phyloP scores from a whole-genome alignment of 2,797 vertebrate genomes.

The Rhadinocentrus ornatus region DNA sequence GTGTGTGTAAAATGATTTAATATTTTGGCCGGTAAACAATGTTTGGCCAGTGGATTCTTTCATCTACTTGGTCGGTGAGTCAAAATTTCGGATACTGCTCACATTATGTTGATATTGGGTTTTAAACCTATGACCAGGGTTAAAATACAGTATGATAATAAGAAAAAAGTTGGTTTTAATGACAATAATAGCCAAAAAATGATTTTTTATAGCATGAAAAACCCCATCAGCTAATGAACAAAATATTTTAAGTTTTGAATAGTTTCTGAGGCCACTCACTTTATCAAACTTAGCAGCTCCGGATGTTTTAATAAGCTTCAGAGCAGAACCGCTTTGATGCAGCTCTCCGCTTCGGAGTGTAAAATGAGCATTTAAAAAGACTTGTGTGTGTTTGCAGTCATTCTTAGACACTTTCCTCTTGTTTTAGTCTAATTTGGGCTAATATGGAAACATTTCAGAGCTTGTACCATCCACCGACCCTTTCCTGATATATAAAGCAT shows the following conservation, averaged over 20 bases:
- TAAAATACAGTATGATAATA: background rate
- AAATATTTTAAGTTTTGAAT: background rate
- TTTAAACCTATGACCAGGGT: background rate
- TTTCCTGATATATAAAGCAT: slow-evolving; percentile 20
- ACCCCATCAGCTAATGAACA: background rate
- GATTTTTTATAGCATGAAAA: background rate
- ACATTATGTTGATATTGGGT: background rate
- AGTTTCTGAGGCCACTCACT: slow-evolving; percentile 15
- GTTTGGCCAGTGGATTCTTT: too few relatives aligned
- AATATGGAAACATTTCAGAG: slow-evolving; percentile 66
- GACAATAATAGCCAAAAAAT: background rate
- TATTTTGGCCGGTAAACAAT: too few relatives aligned
- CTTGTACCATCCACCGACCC: slow-evolving; percentile 21
- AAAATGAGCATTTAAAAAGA: slow-evolving; percentile 54
- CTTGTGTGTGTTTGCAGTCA: slow-evolving; percentile 35
- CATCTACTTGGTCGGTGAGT: too few relatives aligned
- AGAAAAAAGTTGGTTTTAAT: background rate
- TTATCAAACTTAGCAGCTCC: slow-evolving; percentile 40
- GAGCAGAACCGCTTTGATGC: slow-evolving; percentile 51
- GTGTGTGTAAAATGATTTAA: too few relatives aligned
- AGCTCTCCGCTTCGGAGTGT: slow-evolving; percentile 24
- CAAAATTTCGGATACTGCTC: too few relatives aligned
- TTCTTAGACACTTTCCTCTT: slow-evolving; percentile 47
- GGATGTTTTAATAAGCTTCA: slow-evolving; percentile 33
- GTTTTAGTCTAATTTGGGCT: slow-evolving; percentile 30